phyloP scores from a whole-genome alignment of 1,140 invertebrate species.

The Amyelois transitella region DNA sequence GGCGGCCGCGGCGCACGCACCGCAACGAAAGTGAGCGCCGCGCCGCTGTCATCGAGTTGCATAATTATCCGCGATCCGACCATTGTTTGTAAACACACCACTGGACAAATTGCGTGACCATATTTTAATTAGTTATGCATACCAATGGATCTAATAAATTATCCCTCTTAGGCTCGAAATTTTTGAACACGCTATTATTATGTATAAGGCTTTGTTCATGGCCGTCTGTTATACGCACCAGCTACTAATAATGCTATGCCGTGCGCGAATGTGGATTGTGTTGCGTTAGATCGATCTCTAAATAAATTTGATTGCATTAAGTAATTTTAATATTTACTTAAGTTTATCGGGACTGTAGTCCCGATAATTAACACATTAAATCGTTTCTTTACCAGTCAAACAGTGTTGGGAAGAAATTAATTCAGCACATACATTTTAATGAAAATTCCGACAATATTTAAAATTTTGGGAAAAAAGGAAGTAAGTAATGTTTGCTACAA shows the following conservation, averaged over 20 bases:
- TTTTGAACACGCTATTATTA: background rate
- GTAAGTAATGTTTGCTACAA: constrained; percentile 6
- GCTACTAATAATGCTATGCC: background rate
- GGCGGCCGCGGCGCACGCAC: constrained; percentile 27
- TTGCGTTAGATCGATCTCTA: too few species aligned
- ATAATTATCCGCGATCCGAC: constrained; percentile 65
- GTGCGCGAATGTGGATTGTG: background rate
- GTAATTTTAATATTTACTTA: too few species aligned
- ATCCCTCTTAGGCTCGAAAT: background rate
- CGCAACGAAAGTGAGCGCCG: constrained; percentile 63
- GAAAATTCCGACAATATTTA: too few species aligned
- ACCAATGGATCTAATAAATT: background rate
- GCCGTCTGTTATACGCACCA: background rate
- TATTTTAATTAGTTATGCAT: constrained; percentile 44
- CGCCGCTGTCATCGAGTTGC: constrained; percentile 58
- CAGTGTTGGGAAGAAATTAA: too few species aligned
- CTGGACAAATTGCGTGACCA: constrained; percentile 43
- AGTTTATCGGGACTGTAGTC: too few species aligned
- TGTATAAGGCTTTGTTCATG: background rate
- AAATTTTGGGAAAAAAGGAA: background rate
- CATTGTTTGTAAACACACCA: constrained; percentile 70
- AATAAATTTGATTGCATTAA: too few species aligned
- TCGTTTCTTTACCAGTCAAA: too few species aligned
- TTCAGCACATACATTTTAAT: too few species aligned
- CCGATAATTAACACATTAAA: too few species aligned